A percentile compares a stretch with the other conserved stretches of the same genome.
Evolutionary conservation across 2,113 vertebrate genomes (phyloP).

Genomic region (Cottus gobio): DNA sequence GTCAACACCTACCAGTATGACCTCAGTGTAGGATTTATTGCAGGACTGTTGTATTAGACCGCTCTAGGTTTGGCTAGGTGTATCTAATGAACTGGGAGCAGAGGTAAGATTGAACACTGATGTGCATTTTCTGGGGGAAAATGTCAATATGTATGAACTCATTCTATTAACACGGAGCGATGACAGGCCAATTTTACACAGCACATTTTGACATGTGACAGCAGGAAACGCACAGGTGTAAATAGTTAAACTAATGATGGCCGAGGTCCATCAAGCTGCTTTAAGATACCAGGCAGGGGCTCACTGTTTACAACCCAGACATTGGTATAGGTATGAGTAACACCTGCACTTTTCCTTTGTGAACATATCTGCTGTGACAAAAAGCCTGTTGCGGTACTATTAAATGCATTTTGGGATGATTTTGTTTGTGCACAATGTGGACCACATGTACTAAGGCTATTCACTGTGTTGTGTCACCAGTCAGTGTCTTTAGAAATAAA

Average conservation of each 20-base stretch:
- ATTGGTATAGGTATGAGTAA: neutral
- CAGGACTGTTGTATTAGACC: neutral
- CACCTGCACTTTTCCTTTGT: neutral
- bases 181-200: neutral
- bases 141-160: slow-evolving; percentile 5
- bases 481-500: slow-evolving; percentile 69
- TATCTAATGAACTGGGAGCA: neutral
- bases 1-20: neutral
- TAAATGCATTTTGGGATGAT: slow-evolving; percentile 68
- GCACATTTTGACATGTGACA: neutral
- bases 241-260: neutral
- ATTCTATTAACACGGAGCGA: neutral
- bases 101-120: neutral
- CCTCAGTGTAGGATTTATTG: neutral
- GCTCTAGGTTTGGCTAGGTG: neutral
- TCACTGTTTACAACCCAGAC: neutral
- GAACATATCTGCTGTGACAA: neutral
- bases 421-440: slow-evolving; percentile 36
- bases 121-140: neutral
- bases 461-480: slow-evolving; percentile 49
- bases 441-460: slow-evolving; percentile 27
- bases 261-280: neutral
- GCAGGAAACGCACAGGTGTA: neutral
- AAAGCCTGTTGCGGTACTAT: neutral
- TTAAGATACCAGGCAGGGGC: neutral